phyloP scores from a whole-genome alignment of 2,888 invertebrate species.

The Phorcus lineatus region DNA sequence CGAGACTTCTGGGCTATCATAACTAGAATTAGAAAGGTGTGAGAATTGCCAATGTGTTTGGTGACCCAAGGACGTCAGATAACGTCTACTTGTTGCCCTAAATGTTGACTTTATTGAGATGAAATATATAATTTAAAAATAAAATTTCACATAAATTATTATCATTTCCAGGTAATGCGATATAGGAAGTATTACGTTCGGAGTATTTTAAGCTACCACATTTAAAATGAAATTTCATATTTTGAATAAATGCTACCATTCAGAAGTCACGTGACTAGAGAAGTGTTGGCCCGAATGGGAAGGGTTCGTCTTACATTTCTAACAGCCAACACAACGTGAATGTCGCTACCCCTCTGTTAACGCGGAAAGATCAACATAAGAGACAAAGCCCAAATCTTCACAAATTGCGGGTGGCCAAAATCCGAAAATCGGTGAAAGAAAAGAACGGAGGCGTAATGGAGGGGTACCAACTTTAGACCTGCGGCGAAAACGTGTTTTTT shows the following conservation, averaged over 20 bases:
- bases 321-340: background rate
- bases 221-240: background rate
- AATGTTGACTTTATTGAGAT: no score
- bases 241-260: no score
- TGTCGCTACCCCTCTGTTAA: background rate
- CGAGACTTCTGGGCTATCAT: background rate
- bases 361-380: constrained; percentile 18
- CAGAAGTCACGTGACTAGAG: background rate
- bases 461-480: background rate
- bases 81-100: no score
- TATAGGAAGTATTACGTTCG: background rate
- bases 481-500: background rate
- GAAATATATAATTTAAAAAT: no score
- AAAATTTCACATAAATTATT: background rate
- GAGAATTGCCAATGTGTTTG: background rate
- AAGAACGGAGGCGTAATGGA: background rate
- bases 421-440: constrained; percentile 1
- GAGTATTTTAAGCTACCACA: background rate
- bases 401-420: constrained; percentile 14
- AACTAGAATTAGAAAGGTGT: constrained; percentile 20
- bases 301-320: constrained; percentile 3
- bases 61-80: background rate
- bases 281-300: background rate
- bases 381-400: background rate
- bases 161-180: background rate